Percentiles rank a stretch among this genome's conserved stretches.
Conservation (phyloP, 1,140 invertebrate species). For the Mercenaria mercenaria region DNA sequence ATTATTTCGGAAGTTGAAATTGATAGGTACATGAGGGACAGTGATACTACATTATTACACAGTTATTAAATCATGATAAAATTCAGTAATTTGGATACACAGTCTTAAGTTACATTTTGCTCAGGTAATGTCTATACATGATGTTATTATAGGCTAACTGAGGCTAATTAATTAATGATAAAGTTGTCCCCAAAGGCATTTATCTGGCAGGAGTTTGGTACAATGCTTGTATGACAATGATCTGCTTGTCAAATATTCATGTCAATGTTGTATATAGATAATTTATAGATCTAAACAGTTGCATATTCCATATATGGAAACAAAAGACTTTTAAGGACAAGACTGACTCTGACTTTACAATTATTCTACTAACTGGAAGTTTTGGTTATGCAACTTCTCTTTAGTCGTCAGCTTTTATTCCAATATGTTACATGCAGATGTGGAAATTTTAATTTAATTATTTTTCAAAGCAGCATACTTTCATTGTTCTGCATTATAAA, state of each 20-base stretch:
- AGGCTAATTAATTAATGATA: not conserved
- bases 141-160: not conserved
- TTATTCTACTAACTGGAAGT: too few relatives aligned
- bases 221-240: not conserved
- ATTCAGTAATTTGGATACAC: not conserved
- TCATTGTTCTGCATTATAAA: too few relatives aligned
- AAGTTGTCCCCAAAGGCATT: not conserved
- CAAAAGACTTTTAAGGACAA: not conserved
- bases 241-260: slow-evolving; percentile 21
- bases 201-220: not conserved
- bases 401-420: too few relatives aligned
- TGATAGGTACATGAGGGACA: not conserved
- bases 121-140: not conserved
- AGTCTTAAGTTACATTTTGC: not conserved
- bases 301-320: not conserved
- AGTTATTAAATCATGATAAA: slow-evolving; percentile 16
- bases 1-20: not conserved
- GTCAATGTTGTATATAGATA: not conserved
- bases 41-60: not conserved
- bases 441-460: too few relatives aligned
- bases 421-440: too few relatives aligned
- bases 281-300: not conserved
- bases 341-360: too few relatives aligned
- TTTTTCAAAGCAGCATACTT: too few relatives aligned
- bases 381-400: too few relatives aligned